Base-by-base conservation (phyloP, 1,140 invertebrate genomes). In the Macrosteles quadrilineatus region DNA sequence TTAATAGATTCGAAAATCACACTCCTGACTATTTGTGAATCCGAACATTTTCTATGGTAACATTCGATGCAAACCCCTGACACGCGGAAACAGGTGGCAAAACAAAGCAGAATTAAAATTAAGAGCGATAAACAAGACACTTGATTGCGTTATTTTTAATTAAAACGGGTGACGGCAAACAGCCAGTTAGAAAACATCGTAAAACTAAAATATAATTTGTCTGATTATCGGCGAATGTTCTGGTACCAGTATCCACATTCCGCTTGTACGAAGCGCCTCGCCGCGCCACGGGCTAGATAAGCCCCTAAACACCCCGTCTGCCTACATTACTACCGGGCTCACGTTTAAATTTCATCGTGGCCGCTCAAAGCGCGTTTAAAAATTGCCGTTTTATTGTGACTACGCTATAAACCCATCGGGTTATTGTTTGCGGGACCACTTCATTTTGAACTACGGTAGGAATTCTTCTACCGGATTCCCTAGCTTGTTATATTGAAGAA, bases 81-180 rank as follows among this genome's bases (percentile, higher is more conserved):
- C 47, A 19, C 2, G n/a, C 6, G n/a, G n/a, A 50, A 50, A 50
- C 47, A 17, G 47, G 14, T 21, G 14, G 14, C 21, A 50, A 50
- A 50, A 50, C 4, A 3, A 50, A 50, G n/a, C 3, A 4, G 21
- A n/a, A 50, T 9, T 50, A 9, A 19, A 50, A 50, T 19, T 19
- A 19, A 50, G 14, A 19, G 6, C 6, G n/a, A 50, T 50, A 50
- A 50, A 50, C 14, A 50, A 21, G 6, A 19, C 21, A 11, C 14
- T 50, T 50, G n/a, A 50, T 50, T 50, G 47, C 47, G 47, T 50
- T 50, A 50, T 50, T 50, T 50, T 50, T 50, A 50, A 50, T 50
- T 50, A 50, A 50, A 50, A 50, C 47, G 4, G 47, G 47, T 50
- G 21, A 50, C n/a, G 47, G 47, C 47, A 50, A 50, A 50, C 47